These are phyloP conservation scores for Macrotus californicus DNA, from an alignment of 2,113 vertebrate genomes.

Conservation along the genomic window DNA sequence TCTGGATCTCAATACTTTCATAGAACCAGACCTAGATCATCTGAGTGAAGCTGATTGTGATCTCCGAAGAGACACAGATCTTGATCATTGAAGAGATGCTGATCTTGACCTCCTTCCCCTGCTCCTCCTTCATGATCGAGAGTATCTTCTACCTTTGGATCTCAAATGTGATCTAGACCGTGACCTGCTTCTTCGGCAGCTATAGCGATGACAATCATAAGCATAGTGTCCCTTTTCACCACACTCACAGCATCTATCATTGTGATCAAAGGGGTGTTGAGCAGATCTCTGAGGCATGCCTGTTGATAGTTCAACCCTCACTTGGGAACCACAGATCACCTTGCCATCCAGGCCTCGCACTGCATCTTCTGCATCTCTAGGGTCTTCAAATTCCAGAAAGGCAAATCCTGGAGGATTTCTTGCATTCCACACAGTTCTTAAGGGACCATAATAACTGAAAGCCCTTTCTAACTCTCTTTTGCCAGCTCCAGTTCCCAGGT, in stretches of 20 bases:
- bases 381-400: conserved; percentile 88
- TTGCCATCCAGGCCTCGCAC: conserved; percentile 86
- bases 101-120: too few relatives aligned
- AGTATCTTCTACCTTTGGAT: too few relatives aligned
- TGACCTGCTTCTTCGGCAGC: conserved; percentile 86
- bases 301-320: conserved; percentile 88
- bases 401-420: conserved; percentile 92
- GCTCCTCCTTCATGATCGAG: too few relatives aligned
- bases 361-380: conserved; percentile 87
- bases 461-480: conserved; percentile 91
- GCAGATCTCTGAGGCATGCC: conserved; percentile 88
- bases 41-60: too few relatives aligned
- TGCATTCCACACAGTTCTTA: conserved; percentile 91
- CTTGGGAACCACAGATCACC: conserved; percentile 85
- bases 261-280: conserved; percentile 88
- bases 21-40: too few relatives aligned
- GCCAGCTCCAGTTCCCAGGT: conserved; percentile 89
- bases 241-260: conserved; percentile 90
- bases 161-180: too few relatives aligned
- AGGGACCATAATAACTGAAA: conserved; percentile 89
- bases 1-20: conserved; percentile 69
- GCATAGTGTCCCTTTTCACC: conserved; percentile 93
- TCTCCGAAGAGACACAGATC: too few relatives aligned
- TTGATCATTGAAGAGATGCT: too few relatives aligned
- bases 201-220: conserved; percentile 90